A percentile compares a stretch with the other conserved stretches of the same genome.
These are phyloP conservation scores for Chrysaora quinquecirrha DNA, from an alignment of 30 jellyfish, hydroid and myxozoan species.

Conservation along the genomic window DNA sequence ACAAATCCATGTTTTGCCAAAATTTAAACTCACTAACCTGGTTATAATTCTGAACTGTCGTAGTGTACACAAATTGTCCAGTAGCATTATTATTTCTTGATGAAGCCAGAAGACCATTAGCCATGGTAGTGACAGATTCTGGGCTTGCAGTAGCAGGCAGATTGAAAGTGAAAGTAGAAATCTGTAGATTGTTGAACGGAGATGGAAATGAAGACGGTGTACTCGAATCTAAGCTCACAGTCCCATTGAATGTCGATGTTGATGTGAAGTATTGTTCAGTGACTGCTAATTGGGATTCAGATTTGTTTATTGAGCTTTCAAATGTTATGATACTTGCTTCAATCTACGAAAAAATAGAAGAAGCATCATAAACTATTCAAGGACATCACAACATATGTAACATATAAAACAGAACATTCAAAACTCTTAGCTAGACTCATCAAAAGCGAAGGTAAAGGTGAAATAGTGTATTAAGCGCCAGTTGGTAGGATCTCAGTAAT, in stretches of 20 bases:
- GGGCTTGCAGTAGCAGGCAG: slow-evolving; percentile 76
- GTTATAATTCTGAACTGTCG: slow-evolving; percentile 62
- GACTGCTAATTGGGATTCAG: slow-evolving; percentile 52
- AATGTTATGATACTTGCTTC: slow-evolving; percentile 76
- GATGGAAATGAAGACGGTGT: slow-evolving; percentile 82
- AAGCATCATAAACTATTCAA: too few relatives aligned
- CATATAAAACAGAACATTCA: too few relatives aligned
- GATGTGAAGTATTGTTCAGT: slow-evolving; percentile 66
- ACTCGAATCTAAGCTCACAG: slow-evolving; percentile 66
- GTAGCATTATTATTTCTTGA: slow-evolving; percentile 73
- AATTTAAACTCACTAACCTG: slow-evolving; percentile 53
- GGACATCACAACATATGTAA: too few relatives aligned
- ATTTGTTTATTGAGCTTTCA: slow-evolving; percentile 63
- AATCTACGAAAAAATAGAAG: slow-evolving; percentile 71
- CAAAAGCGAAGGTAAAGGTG: too few relatives aligned
- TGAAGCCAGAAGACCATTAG: slow-evolving; percentile 73
- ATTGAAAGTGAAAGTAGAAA: slow-evolving; percentile 48
- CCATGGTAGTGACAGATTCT: slow-evolving; percentile 79
- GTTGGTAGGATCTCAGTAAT: too few relatives aligned
- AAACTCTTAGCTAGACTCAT: too few relatives aligned
- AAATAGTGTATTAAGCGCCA: too few relatives aligned
- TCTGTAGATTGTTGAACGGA: slow-evolving; percentile 68
- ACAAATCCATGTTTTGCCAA: too few relatives aligned
- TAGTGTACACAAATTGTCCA: slow-evolving; percentile 64
- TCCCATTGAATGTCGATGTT: slow-evolving; percentile 78